These are phyloP conservation scores for Chaetophractus vellerosus DNA, from an alignment of 2,797 vertebrate genomes.

Conservation along the genomic window DNA sequence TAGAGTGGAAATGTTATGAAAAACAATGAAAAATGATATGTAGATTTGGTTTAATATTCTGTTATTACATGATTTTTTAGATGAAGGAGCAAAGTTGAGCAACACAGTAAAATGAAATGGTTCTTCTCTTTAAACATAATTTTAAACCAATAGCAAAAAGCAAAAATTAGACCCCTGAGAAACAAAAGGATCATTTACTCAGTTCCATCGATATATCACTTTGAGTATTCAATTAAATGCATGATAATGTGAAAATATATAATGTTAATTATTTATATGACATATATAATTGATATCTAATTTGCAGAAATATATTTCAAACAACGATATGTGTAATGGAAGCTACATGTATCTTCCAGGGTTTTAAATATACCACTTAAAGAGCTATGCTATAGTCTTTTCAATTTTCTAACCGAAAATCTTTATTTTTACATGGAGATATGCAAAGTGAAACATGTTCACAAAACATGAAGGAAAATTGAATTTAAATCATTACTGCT, in stretches of 20 bases:
- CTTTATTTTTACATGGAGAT: conserved; percentile 6
- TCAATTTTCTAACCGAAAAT: conserved; percentile 15
- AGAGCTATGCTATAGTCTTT: not conserved
- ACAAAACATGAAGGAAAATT: not conserved
- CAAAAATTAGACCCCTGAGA: not conserved
- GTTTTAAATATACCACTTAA: conserved; percentile 24
- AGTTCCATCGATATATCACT: not conserved
- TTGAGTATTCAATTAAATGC: not conserved
- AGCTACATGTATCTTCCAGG: not conserved
- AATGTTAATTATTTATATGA: not conserved
- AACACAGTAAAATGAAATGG: not conserved
- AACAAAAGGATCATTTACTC: not conserved
- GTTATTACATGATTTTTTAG: not conserved
- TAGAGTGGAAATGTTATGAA: not conserved
- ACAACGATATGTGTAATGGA: not conserved
- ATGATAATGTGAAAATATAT: not conserved
- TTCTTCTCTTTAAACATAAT: not conserved
- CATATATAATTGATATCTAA: not conserved
- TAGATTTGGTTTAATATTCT: not conserved
- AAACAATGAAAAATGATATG: not conserved
- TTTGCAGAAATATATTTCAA: conserved; percentile 8
- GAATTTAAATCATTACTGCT: conserved; percentile 24
- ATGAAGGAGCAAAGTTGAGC: not conserved
- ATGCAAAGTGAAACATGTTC: not conserved
- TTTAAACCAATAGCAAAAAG: not conserved